phyloP scores from a whole-genome alignment of 2,797 vertebrate species.

The Peromyscus aztecus region DNA sequence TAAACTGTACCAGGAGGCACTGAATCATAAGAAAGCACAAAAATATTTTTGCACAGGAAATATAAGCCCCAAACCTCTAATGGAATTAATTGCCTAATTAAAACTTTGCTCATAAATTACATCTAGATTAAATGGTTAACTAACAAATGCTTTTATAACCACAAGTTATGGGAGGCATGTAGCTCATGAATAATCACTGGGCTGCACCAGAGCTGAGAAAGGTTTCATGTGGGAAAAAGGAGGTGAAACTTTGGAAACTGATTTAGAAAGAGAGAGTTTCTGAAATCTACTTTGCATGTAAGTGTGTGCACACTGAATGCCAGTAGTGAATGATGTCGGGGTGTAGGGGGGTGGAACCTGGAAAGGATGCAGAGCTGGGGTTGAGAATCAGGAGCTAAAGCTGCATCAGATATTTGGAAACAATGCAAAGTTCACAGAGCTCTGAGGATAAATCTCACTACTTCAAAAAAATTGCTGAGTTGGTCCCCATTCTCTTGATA shows the following conservation, averaged over 20 bases:
- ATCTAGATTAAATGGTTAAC: conserved; percentile 66
- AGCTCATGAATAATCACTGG: conserved; percentile 27
- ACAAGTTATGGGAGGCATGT: conserved; percentile 56
- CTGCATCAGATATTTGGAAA: background rate
- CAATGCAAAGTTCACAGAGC: background rate
- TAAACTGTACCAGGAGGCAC: conserved; percentile 20
- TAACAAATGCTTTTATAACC: conserved; percentile 69
- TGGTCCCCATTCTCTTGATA: background rate
- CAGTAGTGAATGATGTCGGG: background rate
- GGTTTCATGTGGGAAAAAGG: background rate
- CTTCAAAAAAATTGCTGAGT: background rate
- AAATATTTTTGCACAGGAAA: conserved; percentile 1
- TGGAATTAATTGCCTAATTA: conserved; percentile 66
- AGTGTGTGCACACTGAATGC: background rate
- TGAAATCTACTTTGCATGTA: background rate
- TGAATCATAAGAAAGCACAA: conserved; percentile 31
- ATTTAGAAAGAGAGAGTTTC: conserved; percentile 18
- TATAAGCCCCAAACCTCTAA: conserved; percentile 23
- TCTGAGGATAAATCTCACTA: background rate
- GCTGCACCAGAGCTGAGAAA: background rate
- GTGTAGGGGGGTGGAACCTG: background rate
- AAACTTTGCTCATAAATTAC: conserved; percentile 68
- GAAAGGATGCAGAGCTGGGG: background rate
- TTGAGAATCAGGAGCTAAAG: background rate
- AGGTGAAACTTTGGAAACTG: background rate